Evolutionary conservation across 2,888 invertebrate genomes (phyloP).

Genomic region (Lasius platythorax): DNA sequence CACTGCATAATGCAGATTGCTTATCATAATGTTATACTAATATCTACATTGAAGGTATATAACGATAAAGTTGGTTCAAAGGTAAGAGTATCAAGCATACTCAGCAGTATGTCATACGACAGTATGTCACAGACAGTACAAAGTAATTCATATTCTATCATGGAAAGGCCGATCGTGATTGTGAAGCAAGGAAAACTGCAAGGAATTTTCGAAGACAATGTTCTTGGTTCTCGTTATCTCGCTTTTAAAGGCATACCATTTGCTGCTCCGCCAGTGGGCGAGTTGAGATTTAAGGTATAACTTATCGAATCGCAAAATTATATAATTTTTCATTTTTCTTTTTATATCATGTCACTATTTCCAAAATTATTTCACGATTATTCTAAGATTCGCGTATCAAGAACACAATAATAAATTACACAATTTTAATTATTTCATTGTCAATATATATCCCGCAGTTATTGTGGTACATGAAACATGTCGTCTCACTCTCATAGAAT

Average conservation of each 20-base stretch:
- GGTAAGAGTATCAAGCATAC: neutral
- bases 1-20: neutral
- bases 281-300: constrained; percentile 84
- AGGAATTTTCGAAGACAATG: constrained; percentile 76
- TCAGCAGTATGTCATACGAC: neutral
- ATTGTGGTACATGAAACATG: neutral
- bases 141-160: constrained; percentile 48
- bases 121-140: neutral
- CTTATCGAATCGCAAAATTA: neutral
- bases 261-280: constrained; percentile 84
- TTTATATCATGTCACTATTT: constrained; percentile 78
- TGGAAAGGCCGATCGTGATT: constrained; percentile 75
- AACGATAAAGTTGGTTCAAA: neutral
- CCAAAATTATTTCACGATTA: neutral
- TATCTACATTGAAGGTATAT: neutral
- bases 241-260: constrained; percentile 84
- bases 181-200: constrained; percentile 80
- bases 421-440: neutral
- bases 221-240: constrained; percentile 77
- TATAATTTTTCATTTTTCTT: constrained; percentile 75
- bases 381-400: neutral
- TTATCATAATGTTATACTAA: neutral
- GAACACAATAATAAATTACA: neutral
- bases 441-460: neutral
- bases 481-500: neutral